A percentile compares a stretch with the other conserved stretches of the same genome.
Evolutionary conservation across 2,113 vertebrate species (phyloP).

Genomic region (Spilogale gracilis): DNA sequence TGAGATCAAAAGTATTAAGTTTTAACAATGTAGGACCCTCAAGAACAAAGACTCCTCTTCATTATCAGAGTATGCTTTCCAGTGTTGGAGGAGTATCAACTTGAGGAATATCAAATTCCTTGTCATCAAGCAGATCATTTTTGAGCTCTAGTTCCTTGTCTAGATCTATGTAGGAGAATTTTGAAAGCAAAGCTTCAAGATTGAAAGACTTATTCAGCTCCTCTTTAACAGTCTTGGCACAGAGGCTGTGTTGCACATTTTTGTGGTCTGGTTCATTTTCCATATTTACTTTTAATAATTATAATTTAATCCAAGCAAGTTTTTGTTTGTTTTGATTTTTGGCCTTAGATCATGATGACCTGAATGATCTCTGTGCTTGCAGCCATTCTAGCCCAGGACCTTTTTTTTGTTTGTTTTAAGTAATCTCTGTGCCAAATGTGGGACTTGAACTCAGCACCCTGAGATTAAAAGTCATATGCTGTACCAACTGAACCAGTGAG

Average conservation of each 20-base stretch:
- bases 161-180: slow-evolving; percentile 83
- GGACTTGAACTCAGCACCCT: background rate
- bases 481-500: background rate
- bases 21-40: slow-evolving; percentile 96
- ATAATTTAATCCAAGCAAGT: slow-evolving; percentile 29
- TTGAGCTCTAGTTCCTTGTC: slow-evolving; percentile 85
- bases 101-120: background rate
- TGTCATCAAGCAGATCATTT: slow-evolving; percentile 22
- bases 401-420: background rate
- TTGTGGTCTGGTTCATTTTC: slow-evolving; percentile 79
- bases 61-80: slow-evolving; percentile 87
- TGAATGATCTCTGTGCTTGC: slow-evolving; percentile 37
- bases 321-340: background rate
- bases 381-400: background rate
- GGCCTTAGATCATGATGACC: slow-evolving; percentile 16
- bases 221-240: slow-evolving; percentile 72
- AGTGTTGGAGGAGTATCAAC: background rate
- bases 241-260: slow-evolving; percentile 68
- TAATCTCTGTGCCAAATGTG: background rate
- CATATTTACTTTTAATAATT: slow-evolving; percentile 70
- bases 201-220: slow-evolving; percentile 79
- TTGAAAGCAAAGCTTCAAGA: slow-evolving; percentile 80
- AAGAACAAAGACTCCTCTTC: slow-evolving; percentile 95
- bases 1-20: slow-evolving; percentile 94
- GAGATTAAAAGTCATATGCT: background rate